Evolutionary conservation across 2,888 invertebrate genomes (phyloP).

Genomic region (Apoda limacodes): DNA sequence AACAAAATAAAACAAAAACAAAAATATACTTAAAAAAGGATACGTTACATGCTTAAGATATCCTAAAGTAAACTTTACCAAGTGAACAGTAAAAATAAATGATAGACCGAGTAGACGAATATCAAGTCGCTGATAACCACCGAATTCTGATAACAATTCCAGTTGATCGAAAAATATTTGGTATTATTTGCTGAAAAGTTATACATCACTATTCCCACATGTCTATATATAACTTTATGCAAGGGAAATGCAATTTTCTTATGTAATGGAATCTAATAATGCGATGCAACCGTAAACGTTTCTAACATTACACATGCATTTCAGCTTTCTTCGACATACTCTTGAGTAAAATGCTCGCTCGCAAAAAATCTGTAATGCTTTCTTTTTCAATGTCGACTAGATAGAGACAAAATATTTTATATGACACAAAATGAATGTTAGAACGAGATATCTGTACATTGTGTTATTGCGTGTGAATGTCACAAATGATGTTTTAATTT

Average conservation of each 20-base stretch:
- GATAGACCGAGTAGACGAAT: too few relatives aligned
- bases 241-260: constrained; percentile 62
- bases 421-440: constrained; percentile 25
- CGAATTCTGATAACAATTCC: too few relatives aligned
- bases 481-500: constrained; percentile 28
- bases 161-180: too few relatives aligned
- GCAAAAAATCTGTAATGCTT: constrained; percentile 53
- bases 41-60: too few relatives aligned
- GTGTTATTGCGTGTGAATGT: constrained; percentile 42
- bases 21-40: too few relatives aligned
- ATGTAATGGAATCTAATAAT: constrained; percentile 51
- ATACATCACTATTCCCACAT: too few relatives aligned
- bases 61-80: too few relatives aligned
- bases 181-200: too few relatives aligned
- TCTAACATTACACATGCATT: constrained; percentile 64
- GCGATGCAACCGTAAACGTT: constrained; percentile 59
- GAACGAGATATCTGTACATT: constrained; percentile 38
- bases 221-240: too few relatives aligned
- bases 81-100: too few relatives aligned
- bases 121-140: too few relatives aligned
- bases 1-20: too few relatives aligned
- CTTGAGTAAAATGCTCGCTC: constrained; percentile 48
- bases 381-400: constrained; percentile 64
- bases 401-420: constrained; percentile 31
- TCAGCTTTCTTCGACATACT: constrained; percentile 67